A percentile compares a stretch with the other conserved stretches of the same genome.
Conservation (phyloP, 2,888 invertebrate genomes). For the Scaptomyza reducta region DNA sequence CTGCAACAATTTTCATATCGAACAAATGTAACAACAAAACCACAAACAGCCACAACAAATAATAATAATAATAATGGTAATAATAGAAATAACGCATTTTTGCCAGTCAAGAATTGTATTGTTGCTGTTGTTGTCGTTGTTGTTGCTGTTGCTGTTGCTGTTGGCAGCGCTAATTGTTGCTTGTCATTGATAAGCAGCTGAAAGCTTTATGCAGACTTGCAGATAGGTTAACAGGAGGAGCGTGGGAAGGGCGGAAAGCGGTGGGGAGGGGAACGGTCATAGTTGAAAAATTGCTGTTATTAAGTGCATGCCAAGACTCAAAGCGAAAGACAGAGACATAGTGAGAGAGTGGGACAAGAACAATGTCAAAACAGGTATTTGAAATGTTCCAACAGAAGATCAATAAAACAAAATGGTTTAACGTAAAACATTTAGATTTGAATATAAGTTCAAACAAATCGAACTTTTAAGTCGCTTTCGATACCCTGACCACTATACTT, state of each 20-base stretch:
- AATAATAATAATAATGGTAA: conserved; percentile 31
- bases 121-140: conserved; percentile 16
- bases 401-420: background rate
- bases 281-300: conserved; percentile 41
- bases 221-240: background rate
- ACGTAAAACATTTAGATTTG: no score
- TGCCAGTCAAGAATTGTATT: conserved; percentile 15
- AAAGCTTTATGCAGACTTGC: conserved; percentile 19
- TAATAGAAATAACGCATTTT: conserved; percentile 45
- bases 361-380: background rate
- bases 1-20: conserved; percentile 54
- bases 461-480: no score
- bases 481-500: no score
- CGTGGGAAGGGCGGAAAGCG: background rate
- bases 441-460: no score
- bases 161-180: conserved; percentile 56
- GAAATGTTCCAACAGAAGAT: background rate
- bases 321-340: background rate
- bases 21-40: conserved; percentile 9
- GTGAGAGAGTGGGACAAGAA: background rate
- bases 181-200: conserved; percentile 62
- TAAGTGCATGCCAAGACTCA: conserved; percentile 41
- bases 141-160: conserved; percentile 31
- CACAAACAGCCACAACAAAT: background rate
- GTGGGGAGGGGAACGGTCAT: background rate